These are phyloP conservation scores for Oxygymnocypris stewartii DNA, from an alignment of 2,113 vertebrate species.

Conservation along the genomic window DNA sequence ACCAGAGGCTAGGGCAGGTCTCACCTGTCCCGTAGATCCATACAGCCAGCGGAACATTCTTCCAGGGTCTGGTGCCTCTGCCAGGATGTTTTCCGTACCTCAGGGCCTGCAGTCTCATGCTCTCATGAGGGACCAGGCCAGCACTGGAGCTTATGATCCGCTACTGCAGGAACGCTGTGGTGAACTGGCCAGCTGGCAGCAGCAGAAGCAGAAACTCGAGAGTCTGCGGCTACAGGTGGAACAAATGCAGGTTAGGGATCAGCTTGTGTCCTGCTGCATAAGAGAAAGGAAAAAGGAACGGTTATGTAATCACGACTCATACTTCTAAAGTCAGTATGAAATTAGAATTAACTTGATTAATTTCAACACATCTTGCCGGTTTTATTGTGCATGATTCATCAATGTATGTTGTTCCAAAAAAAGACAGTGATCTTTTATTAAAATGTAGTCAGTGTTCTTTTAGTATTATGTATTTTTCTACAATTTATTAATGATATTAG, in stretches of 20 bases:
- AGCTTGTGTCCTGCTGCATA: not conserved
- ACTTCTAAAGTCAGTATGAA: not conserved
- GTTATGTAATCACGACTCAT: not conserved
- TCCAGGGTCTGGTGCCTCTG: slow-evolving; percentile 65
- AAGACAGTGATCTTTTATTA: not conserved
- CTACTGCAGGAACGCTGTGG: slow-evolving; percentile 74
- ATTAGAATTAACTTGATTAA: not conserved
- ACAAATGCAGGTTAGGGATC: slow-evolving; percentile 87
- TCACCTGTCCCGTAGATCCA: slow-evolving; percentile 61
- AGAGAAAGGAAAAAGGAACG: not conserved
- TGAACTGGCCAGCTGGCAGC: slow-evolving; percentile 84
- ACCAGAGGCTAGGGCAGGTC: slow-evolving; percentile 78
- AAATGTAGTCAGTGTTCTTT: not conserved
- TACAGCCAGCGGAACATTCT: slow-evolving; percentile 68
- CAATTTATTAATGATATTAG: not conserved
- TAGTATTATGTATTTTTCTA: not conserved
- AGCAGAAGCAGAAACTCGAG: slow-evolving; percentile 84
- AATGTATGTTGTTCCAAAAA: not conserved
- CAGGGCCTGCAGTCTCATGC: slow-evolving; percentile 70
- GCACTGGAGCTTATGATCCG: slow-evolving; percentile 70
- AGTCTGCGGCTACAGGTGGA: slow-evolving; percentile 85
- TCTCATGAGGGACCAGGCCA: slow-evolving; percentile 75
- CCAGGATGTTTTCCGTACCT: slow-evolving; percentile 72
- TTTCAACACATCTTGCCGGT: not conserved
- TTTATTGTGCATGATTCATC: not conserved